Evolutionary conservation across 1,140 invertebrate species (phyloP).

Genomic region (Zaprionus inermis): DNA sequence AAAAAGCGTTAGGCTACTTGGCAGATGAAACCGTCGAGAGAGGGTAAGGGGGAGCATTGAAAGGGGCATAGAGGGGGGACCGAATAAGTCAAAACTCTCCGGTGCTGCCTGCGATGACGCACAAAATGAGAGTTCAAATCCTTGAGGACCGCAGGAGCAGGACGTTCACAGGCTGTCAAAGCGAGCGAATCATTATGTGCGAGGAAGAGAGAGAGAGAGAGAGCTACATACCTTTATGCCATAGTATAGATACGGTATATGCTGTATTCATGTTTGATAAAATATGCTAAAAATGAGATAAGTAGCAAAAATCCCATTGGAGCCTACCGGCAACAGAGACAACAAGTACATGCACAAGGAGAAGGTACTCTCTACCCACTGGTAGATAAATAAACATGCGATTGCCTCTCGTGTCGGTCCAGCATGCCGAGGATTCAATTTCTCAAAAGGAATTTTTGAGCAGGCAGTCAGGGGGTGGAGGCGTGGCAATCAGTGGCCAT

Average conservation of each 20-base stretch:
- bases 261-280: constrained; percentile 66
- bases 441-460: constrained; percentile 78
- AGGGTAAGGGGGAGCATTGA: neutral
- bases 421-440: constrained; percentile 69
- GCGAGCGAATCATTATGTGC: too few relatives aligned
- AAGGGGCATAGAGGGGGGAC: neutral
- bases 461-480: constrained; percentile 23
- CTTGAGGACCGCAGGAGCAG: constrained; percentile 43
- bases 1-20: constrained; percentile 49
- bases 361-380: constrained; percentile 8
- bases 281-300: constrained; percentile 81
- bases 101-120: constrained; percentile 33
- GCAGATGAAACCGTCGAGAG: constrained; percentile 9
- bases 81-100: constrained; percentile 29
- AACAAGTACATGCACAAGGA: constrained; percentile 43
- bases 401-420: constrained; percentile 55
- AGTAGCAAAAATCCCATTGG: constrained; percentile 77
- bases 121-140: constrained; percentile 58
- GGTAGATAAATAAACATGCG: constrained; percentile 60
- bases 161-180: constrained; percentile 19
- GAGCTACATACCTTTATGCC: constrained; percentile 47
- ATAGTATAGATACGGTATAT: neutral
- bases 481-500: constrained; percentile 41
- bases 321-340: constrained; percentile 43
- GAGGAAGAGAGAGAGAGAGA: too few relatives aligned